phyloP scores from a whole-genome alignment of 2,797 vertebrate species.

The Ambastaia sidthimunki region DNA sequence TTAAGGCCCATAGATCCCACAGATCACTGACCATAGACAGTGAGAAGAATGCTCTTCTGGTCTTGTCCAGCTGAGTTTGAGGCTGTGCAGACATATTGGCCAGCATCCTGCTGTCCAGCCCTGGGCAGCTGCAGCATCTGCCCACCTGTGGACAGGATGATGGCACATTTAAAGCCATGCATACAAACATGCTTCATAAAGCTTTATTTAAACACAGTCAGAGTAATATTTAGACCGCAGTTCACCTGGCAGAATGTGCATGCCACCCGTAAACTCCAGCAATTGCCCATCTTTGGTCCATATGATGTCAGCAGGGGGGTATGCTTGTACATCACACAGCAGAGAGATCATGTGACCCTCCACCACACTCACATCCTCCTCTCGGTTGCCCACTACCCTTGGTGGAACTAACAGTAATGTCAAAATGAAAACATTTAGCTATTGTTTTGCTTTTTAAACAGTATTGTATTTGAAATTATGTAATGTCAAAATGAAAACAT shows the following conservation, averaged over 20 bases:
- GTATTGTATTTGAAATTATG: not conserved
- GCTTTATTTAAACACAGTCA: not conserved
- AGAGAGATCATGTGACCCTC: constrained; percentile 84
- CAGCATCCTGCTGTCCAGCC: constrained; percentile 79
- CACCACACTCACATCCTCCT: constrained; percentile 75
- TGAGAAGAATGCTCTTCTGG: constrained; percentile 84
- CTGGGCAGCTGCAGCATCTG: constrained; percentile 82
- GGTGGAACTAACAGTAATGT: constrained; percentile 76
- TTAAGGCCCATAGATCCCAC: not conserved
- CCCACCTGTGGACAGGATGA: constrained; percentile 73
- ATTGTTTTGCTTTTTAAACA: not conserved
- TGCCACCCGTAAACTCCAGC: constrained; percentile 71
- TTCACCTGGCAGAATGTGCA: constrained; percentile 82
- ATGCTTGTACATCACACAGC: constrained; percentile 81
- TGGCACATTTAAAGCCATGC: not conserved
- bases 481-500: not conserved
- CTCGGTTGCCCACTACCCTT: constrained; percentile 71
- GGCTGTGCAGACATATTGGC: constrained; percentile 85
- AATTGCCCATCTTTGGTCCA: constrained; percentile 87
- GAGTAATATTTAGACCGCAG: not conserved
- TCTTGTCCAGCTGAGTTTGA: constrained; percentile 82
- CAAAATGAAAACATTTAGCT: not conserved
- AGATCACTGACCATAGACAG: constrained; percentile 77
- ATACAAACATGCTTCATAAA: not conserved
- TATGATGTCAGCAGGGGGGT: constrained; percentile 80